Base-by-base conservation (phyloP, 2,888 invertebrate genomes). In the Sepioteuthis lessoniana region DNA sequence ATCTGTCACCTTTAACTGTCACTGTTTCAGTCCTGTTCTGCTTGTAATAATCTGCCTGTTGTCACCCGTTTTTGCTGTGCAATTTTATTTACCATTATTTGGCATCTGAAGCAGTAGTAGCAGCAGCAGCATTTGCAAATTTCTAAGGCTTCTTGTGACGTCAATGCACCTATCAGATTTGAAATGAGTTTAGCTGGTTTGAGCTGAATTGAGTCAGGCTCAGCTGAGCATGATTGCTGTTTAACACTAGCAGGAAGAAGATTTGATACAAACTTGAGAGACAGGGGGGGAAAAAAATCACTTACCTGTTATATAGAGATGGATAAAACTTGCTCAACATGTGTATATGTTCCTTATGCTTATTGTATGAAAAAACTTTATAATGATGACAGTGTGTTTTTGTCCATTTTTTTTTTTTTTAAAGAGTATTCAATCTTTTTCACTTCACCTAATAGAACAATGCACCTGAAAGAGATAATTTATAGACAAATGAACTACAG, bases 81-180 rank as follows among this genome's bases (percentile, higher is more conserved):
- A 76, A 76, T 76, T 76, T n/a, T n/a, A 76, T 76, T n/a, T 76
- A 76, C 76, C 76, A 76, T 76, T 76, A 76, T 76, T n/a, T 13
- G 76, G n/a, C 16, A 76, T 76, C 76, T 76, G 76, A 55, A 55
- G 55, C 76, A 8, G 76, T 35, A 76, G 76, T 4, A 35, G n/a
- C n/a, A n/a, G 76, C 19, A 76, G 3, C 76, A 25, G 76, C 76
- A 76, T 76, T 76, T 76, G 76, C n/a, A n/a, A 76, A 76, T 76
- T 76, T 76, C 76, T 76, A 76, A n/a, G 76, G 76, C n/a, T 76
- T 76, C 76, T 76, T 35, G 76, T 76, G 76, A 76, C 76, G 76
- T 76, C 76, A 76, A 76, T 76, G 76, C 76, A n/a, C 76, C 76
- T n/a, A 76, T 76, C 76, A 76, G 76, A 76, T 76, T 76, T 76